phyloP scores from a whole-genome alignment of 2,797 vertebrate genomes.

The Pseudocheirus occidentalis region DNA sequence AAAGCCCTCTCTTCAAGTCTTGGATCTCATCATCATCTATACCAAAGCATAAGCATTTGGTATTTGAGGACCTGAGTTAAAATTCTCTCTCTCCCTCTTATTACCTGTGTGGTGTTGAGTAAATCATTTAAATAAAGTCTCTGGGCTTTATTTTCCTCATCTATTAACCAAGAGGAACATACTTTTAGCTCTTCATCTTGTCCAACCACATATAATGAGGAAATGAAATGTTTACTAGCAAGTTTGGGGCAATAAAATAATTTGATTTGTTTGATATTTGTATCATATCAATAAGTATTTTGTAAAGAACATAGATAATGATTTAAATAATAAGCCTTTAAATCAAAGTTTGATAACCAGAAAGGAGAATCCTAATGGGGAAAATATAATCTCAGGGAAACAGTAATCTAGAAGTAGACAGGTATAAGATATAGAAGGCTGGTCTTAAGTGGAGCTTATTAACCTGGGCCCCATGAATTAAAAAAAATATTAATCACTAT shows the following conservation, averaged over 20 bases:
- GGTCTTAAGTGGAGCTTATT: neutral
- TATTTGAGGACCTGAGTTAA: neutral
- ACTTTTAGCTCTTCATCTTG: neutral
- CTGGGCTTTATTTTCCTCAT: neutral
- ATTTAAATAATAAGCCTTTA: neutral
- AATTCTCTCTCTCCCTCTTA: neutral
- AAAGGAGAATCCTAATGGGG: neutral
- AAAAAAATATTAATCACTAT: neutral
- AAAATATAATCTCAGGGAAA: neutral
- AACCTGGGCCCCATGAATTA: neutral
- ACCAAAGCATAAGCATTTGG: constrained; percentile 16
- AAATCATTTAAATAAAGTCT: neutral
- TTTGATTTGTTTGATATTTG: neutral
- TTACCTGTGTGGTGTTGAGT: neutral
- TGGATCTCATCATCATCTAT: neutral
- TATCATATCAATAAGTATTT: neutral
- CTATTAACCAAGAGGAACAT: neutral
- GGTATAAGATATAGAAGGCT: neutral
- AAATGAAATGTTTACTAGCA: neutral
- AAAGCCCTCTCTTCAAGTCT: neutral
- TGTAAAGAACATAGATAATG: constrained; percentile 7
- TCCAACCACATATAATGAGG: neutral
- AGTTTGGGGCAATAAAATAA: neutral
- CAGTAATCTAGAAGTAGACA: neutral
- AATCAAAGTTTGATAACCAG: constrained; percentile 30